These are phyloP conservation scores for Podocnemis expansa DNA, from an alignment of 2,113 vertebrate genomes.

Conservation along the genomic window DNA sequence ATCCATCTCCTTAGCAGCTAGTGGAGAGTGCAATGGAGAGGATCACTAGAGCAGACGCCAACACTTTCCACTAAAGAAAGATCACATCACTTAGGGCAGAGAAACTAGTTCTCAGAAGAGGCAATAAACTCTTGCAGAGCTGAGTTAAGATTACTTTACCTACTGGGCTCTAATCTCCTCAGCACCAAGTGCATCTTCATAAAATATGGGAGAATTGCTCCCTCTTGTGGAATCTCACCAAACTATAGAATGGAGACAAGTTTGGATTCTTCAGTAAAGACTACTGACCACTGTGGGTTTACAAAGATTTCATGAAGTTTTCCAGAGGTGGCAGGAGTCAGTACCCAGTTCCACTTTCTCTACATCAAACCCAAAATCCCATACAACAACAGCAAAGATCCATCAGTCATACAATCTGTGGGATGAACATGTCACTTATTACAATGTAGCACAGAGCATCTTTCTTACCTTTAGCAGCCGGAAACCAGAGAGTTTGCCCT, in stretches of 20 bases:
- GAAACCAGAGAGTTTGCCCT: slow-evolving; percentile 89
- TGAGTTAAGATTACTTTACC: neutral
- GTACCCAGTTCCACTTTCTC: neutral
- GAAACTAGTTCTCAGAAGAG: neutral
- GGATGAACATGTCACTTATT: accelerated
- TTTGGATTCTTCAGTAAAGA: neutral
- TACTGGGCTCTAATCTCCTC: neutral
- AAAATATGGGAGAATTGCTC: neutral
- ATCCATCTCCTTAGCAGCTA: no score
- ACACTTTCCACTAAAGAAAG: neutral
- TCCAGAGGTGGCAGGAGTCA: neutral
- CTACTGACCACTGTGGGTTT: neutral
- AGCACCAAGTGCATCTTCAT: neutral
- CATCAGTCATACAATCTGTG: neutral
- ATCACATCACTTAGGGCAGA: neutral
- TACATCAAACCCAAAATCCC: neutral
- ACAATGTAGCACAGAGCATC: neutral
- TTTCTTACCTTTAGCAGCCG: slow-evolving; percentile 86
- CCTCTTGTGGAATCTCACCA: neutral
- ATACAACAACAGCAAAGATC: neutral
- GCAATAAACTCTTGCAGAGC: neutral
- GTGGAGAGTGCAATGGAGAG: neutral
- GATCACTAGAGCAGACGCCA: neutral
- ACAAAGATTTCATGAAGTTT: accelerated
- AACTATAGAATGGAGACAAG: neutral